A percentile compares a stretch with the other conserved stretches of the same genome.
Evolutionary conservation across 2,888 invertebrate genomes (phyloP).

Genomic region (Onthophagus sagittarius): DNA sequence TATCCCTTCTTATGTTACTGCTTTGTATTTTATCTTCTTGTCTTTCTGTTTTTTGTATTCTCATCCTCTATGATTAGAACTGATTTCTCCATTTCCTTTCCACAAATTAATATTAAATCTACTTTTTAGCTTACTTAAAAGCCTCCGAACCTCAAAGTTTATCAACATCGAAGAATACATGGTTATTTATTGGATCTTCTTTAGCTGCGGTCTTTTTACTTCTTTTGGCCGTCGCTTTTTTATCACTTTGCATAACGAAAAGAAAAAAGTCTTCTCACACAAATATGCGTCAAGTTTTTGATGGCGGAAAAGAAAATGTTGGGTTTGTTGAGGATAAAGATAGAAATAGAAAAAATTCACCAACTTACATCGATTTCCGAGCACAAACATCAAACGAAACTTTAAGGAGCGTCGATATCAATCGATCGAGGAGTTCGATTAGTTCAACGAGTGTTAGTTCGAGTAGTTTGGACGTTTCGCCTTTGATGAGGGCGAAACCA

Average conservation of each 20-base stretch:
- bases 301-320: conserved; percentile 42
- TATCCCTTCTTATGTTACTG: no score
- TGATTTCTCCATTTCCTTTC: no score
- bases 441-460: conserved; percentile 32
- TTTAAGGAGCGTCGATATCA: conserved; percentile 32
- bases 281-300: conserved; percentile 42
- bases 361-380: conserved; percentile 45
- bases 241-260: conserved; percentile 52
- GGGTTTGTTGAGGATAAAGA: conserved; percentile 39
- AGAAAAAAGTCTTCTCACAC: conserved; percentile 39
- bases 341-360: conserved; percentile 30
- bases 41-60: no score
- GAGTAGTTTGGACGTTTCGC: conserved; percentile 45
- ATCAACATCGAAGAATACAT: conserved; percentile 53
- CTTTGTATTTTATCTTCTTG: no score
- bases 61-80: no score
- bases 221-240: conserved; percentile 53
- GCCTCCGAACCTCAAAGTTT: conserved; percentile 60
- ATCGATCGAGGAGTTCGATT: conserved; percentile 37
- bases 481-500: conserved; percentile 40
- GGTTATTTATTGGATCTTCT: conserved; percentile 64
- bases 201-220: conserved; percentile 58
- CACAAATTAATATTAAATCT: not conserved
- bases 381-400: conserved; percentile 37
- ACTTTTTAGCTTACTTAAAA: conserved; percentile 62